phyloP scores from a whole-genome alignment of 2,113 vertebrate species.

The Leptocoma aspasia region DNA sequence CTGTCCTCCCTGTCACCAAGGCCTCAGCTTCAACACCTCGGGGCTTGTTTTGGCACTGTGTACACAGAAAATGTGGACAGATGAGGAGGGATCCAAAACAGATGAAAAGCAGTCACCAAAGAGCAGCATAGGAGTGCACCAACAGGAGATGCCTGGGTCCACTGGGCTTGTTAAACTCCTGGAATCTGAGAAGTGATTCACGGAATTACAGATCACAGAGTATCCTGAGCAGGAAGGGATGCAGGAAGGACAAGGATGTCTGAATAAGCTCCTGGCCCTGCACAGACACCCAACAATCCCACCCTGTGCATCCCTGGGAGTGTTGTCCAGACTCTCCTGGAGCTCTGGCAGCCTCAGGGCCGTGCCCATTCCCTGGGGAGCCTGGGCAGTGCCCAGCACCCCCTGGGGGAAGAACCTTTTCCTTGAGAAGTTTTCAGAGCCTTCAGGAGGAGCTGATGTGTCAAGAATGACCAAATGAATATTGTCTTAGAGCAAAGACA shows the following conservation, averaged over 20 bases:
- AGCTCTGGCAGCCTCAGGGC: not conserved
- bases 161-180: not conserved
- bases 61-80: not conserved
- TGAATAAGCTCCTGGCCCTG: not conserved
- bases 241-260: too few relatives aligned
- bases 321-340: rapidly evolving
- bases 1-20: not conserved
- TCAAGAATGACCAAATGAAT: not conserved
- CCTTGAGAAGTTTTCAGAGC: not conserved
- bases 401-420: not conserved
- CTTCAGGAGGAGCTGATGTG: not conserved
- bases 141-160: rapidly evolving
- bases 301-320: not conserved
- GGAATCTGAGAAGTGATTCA: not conserved
- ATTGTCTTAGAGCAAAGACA: not conserved
- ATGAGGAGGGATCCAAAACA: not conserved
- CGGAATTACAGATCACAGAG: not conserved
- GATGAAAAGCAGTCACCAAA: not conserved
- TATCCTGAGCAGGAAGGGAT: not conserved
- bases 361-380: not conserved
- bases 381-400: not conserved
- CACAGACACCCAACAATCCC: not conserved
- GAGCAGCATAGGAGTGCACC: not conserved
- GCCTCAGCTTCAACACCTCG: rapidly evolving
- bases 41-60: not conserved